These are phyloP conservation scores for Augochlora pura DNA, from an alignment of 1,140 invertebrate species.

Conservation along the genomic window DNA sequence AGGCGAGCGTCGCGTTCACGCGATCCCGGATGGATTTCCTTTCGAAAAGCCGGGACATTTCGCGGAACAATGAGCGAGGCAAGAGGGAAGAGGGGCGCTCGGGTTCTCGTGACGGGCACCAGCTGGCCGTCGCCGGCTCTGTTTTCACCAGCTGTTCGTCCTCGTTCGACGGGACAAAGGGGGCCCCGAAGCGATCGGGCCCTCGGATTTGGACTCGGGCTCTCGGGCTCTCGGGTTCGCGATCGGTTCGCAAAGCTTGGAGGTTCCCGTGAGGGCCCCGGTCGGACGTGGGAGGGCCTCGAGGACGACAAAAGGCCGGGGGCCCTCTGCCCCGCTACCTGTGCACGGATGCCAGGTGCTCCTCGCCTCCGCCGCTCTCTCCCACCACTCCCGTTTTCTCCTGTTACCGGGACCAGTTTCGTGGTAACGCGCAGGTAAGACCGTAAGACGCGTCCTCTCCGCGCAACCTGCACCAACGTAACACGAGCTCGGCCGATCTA, in stretches of 20 bases:
- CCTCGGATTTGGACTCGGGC: too few relatives aligned
- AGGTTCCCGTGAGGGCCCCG: too few relatives aligned
- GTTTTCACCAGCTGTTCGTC: constrained; percentile 48
- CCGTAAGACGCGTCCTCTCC: background rate
- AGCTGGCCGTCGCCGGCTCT: constrained; percentile 33
- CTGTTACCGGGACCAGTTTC: constrained; percentile 35
- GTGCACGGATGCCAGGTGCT: constrained; percentile 54
- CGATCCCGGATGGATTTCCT: background rate
- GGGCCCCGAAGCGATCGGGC: background rate
- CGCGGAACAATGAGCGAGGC: background rate
- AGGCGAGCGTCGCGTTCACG: too few relatives aligned
- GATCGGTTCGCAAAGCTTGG: too few relatives aligned
- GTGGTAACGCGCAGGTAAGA: constrained; percentile 12
- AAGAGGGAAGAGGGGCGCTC: background rate
- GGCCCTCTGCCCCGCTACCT: constrained; percentile 27
- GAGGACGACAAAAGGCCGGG: constrained; percentile 38
- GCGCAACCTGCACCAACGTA: constrained; percentile 29
- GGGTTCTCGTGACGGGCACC: constrained; percentile 3
- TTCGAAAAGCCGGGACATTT: background rate
- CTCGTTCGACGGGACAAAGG: background rate
- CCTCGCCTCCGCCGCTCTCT: background rate
- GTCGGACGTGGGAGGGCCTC: constrained; percentile 49
- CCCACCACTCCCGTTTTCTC: constrained; percentile 5
- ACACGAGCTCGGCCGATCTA: constrained; percentile 16
- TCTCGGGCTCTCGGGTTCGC: too few relatives aligned